phyloP scores from a whole-genome alignment of 2,797 vertebrate species.

The Phoebastria nigripes region DNA sequence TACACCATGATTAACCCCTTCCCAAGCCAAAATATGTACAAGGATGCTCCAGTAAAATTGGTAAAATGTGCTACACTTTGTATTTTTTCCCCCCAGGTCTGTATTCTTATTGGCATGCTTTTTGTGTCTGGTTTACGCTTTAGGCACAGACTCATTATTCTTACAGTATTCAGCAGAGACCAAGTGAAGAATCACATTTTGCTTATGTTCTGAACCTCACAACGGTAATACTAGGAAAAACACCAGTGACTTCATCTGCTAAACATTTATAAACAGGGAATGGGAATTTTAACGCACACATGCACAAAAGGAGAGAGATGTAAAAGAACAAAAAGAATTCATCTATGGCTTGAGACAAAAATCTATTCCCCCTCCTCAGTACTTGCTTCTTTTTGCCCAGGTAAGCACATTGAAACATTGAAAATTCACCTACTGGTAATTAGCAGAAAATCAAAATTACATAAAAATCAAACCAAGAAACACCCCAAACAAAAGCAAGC shows the following conservation, averaged over 20 bases:
- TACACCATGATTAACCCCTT: background rate
- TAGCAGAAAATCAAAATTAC: background rate
- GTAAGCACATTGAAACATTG: background rate
- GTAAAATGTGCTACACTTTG: background rate
- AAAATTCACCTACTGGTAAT: background rate
- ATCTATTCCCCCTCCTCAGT: background rate
- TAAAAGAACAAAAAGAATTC: background rate
- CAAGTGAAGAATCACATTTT: slow-evolving; percentile 20
- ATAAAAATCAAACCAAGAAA: background rate
- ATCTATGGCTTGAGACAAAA: background rate
- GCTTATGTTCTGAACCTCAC: background rate
- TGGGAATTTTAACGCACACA: background rate
- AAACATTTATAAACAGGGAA: slow-evolving; percentile 27
- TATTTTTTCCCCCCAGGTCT: background rate
- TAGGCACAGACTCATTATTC: slow-evolving; percentile 46
- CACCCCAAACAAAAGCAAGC: background rate
- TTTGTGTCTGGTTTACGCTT: background rate
- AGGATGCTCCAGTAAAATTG: background rate
- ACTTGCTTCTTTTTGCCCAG: background rate
- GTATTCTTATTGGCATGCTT: background rate
- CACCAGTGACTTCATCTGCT: slow-evolving; percentile 32
- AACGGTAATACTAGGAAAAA: slow-evolving; percentile 37
- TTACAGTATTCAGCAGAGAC: slow-evolving; percentile 26
- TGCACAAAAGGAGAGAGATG: background rate
- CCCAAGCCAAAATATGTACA: background rate